Evolutionary conservation across 1,140 invertebrate species (phyloP), one percentile per base, ranked within the genome.

Genomic region (Pygmarrhopalites habei): DNA sequence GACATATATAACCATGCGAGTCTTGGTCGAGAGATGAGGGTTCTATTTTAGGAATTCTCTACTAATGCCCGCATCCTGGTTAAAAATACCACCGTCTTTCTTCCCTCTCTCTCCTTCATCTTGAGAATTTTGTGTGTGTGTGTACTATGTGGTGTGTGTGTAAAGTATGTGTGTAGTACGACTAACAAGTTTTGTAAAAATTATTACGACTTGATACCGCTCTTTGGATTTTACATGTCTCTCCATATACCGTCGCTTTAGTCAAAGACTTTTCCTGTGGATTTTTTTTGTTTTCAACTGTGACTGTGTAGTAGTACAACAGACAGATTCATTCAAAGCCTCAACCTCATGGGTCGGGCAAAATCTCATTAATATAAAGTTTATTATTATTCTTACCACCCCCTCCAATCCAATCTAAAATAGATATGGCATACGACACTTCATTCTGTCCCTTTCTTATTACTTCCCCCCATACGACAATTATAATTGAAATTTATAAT

Each of bases 1-100:
- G n/a, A n/a, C n/a, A n/a, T n/a, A n/a, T n/a, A n/a, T n/a, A n/a
- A n/a, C n/a, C n/a, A n/a, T n/a, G n/a, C n/a, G 32, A 35, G 32
- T 35, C 5, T 35, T 35, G 32, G 32, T 35, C 5, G 5, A 35
- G 53, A 56, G 29, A 41, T 32, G 53, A 35, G 35, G 56, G n/a
- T n/a, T 61, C 65, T 66, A 66, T 66, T 66, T 66, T 62, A 59
- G 56, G 60, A 58, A 28, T 43, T 47, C 52, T 66, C 53, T 30
- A 28, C 25, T 62, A 66, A 59, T 66, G 65, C 60, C 65, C 60
- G 60, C 55, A 62, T 66, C 60, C 41, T 44, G 56, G 60, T 55
- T 66, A 66, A 61, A 62, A 66, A 66, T 66, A 66, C 52, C 44
- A 52, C 15, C 23, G 10, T 32, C 44, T 47, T 60, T 46, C 12